phyloP scores from a whole-genome alignment of 2,888 invertebrate genomes.

The Microchrysa polita region DNA sequence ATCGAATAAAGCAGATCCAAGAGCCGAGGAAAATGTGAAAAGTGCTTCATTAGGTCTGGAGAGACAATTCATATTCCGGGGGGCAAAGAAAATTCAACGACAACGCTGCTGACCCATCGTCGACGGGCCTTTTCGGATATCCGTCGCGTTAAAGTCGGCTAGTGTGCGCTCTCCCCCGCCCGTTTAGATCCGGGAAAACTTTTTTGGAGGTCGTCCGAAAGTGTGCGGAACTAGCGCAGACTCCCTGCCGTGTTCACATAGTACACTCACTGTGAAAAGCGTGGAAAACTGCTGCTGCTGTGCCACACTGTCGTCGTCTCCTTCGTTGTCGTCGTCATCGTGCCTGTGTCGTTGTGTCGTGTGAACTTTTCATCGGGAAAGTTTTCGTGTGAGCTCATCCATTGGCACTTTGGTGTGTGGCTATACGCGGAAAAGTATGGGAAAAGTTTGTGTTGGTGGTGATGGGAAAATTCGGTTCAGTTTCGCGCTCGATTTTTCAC shows the following conservation, averaged over 20 bases:
- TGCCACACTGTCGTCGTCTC: neutral
- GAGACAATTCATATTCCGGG: neutral
- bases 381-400: constrained; percentile 28
- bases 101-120: constrained; percentile 20
- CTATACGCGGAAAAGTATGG: too few relatives aligned
- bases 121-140: constrained; percentile 27
- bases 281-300: constrained; percentile 5
- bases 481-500: constrained; percentile 33
- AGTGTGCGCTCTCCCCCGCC: neutral
- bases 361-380: constrained; percentile 33
- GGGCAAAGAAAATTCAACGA: constrained; percentile 17
- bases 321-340: neutral
- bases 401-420: constrained; percentile 20
- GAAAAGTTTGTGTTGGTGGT: constrained; percentile 2
- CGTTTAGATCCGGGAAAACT: constrained; percentile 30
- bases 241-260: constrained; percentile 14
- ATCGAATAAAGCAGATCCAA: constrained; percentile 4
- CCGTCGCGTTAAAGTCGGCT: constrained; percentile 25
- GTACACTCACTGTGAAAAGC: constrained; percentile 5
- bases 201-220: constrained; percentile 34
- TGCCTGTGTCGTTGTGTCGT: neutral
- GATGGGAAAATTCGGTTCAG: constrained; percentile 16
- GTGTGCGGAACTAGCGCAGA: constrained; percentile 33
- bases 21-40: constrained; percentile 24
- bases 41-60: constrained; percentile 22